Evolutionary conservation across 1,140 invertebrate genomes (phyloP), one percentile per base, ranked within the genome.

Genomic region (Drosophila simulans): DNA sequence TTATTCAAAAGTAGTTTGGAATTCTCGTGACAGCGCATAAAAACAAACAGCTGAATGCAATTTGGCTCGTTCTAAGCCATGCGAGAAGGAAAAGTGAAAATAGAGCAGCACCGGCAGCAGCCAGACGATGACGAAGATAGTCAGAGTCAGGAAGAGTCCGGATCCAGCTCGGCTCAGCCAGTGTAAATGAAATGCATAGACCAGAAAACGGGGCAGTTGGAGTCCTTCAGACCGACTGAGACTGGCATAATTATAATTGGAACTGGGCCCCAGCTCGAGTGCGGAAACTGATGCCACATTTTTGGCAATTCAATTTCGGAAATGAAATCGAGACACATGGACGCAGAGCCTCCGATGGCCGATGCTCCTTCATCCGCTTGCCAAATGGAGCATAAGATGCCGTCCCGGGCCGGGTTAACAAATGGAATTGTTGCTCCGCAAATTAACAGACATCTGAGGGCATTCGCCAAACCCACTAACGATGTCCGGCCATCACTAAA

Each of bases 1-100:
- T 86, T 83, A 88, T 86, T 88, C 79, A 86, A 88, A 88, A 83
- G 79, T 66, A 79, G 79, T 83, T 88, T 62, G 80, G 62, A 82
- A 88, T 83, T 88, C 69, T 75, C 79, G 85, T 86, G 83, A 88
- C 83, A 86, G 79, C 65, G 75, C 70, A 83, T 79, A 76, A 83
- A 79, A 76, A 89, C 79, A 89, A 86, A 88, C 84, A 86, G 66
- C 62, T 86, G 79, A 86, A 88, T 86, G 83, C 83, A 79, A 88
- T 88, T 86, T 88, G 69, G 60, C 64, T 77, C 73, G 68, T 62
- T 77, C 73, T 77, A 56, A 77, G 74, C 66, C 80, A 74, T 65
- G 59, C 42, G 68, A 86, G 69, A 78, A 56, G 52, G 64, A 82
- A 85, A 85, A 81, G 73, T 77, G 72, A 65, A 75, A 75, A 77